Evolutionary conservation across 1,140 invertebrate genomes (phyloP).

Genomic region (Pollicipes pollicipes): DNA sequence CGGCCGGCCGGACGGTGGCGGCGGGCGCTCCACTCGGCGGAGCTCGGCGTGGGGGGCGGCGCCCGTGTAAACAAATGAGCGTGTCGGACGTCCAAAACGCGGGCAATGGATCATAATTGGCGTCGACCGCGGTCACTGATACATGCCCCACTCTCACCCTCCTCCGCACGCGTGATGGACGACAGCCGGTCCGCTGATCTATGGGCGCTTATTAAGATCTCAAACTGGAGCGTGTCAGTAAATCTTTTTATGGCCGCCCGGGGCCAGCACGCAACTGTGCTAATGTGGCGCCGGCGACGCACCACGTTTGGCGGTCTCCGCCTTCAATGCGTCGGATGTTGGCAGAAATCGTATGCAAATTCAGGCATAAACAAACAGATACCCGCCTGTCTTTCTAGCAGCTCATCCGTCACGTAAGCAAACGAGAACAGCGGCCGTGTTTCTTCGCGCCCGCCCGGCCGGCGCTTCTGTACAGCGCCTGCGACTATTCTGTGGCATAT

Average conservation of each 20-base stretch:
- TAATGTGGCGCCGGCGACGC: background rate
- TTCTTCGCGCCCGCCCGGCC: background rate
- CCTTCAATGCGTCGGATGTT: background rate
- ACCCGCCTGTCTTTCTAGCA: background rate
- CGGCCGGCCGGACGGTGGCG: no score
- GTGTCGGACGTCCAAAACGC: background rate
- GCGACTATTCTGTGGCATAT: background rate
- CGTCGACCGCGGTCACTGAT: background rate
- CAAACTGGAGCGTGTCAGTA: background rate
- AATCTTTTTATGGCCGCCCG: background rate
- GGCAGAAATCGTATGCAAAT: background rate
- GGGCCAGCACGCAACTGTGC: background rate
- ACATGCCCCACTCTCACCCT: background rate
- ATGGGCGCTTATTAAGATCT: background rate
- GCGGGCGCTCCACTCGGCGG: no score
- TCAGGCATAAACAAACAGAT: background rate
- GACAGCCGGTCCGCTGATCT: background rate
- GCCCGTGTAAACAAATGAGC: background rate
- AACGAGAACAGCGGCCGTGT: background rate
- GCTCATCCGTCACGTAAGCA: background rate
- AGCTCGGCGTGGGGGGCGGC: no score
- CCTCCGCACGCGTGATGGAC: background rate
- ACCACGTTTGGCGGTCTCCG: no score
- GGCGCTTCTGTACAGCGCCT: background rate
- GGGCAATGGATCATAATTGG: background rate